Base-by-base conservation (phyloP, 2,797 vertebrate species). In the Takifugu ocellatus region DNA sequence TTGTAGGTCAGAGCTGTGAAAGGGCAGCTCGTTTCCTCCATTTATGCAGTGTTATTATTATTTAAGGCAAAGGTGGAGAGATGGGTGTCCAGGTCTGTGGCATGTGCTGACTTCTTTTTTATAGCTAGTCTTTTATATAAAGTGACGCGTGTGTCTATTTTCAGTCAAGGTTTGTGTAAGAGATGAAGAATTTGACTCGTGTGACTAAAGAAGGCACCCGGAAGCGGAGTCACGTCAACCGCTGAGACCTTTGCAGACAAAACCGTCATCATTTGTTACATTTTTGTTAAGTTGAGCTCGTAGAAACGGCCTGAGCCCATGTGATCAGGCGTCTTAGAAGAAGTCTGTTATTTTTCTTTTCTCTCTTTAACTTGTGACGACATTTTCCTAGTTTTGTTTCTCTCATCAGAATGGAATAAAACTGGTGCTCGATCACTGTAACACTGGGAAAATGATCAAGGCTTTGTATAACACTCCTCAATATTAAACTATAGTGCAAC, bases 401-500 rank as follows among this genome's bases (percentile, higher is more conserved):
- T 56, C 59, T 79, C 61, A 59, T 70, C 55, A 58, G 83, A 67
- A 67, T 79, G 77, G 88, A 61, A 81, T 70, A 66, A 74, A 77
- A 73, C 64, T 75, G 77, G 79, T 77, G 61, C 75, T 89, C 74
- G 59, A 80, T 77, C 83, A 78, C 85, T 87, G 83, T 86, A 85
- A 88, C 85, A 86, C 78, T 82, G 72, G 79, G 48, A 75, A 72
- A 77, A 78, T 84, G 87, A 85, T 80, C 57, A 84, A 79, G 78
- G 76, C 76, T 87, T 88, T 85, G 74, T 86, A 78, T 87, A 78
- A 84, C 84, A 87, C 85, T 85, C 87, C 79, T 84, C 66, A 68
- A 60, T 81, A 85, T 89, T 69, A 60, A 83, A 85, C 85, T 85
- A 82, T 80, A 85, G 79, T 85, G 82, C 81, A 87, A 85, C 90